Evolutionary conservation across 2,797 vertebrate genomes (phyloP).

Genomic region (Protonibea diacanthus): DNA sequence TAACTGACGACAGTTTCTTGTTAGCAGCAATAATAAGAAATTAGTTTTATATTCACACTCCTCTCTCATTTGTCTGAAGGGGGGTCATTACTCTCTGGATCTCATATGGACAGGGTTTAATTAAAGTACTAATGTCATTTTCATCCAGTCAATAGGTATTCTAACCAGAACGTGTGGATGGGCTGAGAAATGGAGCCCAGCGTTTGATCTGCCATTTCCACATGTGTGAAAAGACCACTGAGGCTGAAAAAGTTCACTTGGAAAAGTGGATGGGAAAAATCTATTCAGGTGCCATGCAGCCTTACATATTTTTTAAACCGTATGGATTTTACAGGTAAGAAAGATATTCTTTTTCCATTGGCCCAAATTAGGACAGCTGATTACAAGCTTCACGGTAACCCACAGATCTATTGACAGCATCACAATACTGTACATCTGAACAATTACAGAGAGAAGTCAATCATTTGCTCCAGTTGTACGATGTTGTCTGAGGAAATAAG

Average conservation of each 20-base stretch:
- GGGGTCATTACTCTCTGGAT: constrained; percentile 66
- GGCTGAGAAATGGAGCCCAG: constrained; percentile 48
- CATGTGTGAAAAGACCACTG: constrained; percentile 15
- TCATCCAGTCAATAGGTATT: constrained; percentile 71
- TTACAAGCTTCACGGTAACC: too few relatives aligned
- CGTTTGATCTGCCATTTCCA: constrained; percentile 57
- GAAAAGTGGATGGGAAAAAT: constrained; percentile 27
- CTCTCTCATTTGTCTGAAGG: constrained; percentile 74
- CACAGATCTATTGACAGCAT: too few relatives aligned
- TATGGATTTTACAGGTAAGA: not conserved
- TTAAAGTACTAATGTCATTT: constrained; percentile 77
- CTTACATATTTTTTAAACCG: not conserved
- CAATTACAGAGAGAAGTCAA: too few relatives aligned
- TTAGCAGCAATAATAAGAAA: constrained; percentile 49
- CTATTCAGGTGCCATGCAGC: not conserved
- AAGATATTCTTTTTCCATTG: not conserved
- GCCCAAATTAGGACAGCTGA: too few relatives aligned
- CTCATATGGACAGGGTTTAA: constrained; percentile 69
- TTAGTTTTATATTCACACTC: constrained; percentile 60
- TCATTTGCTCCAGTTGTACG: too few relatives aligned
- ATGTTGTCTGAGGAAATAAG: too few relatives aligned
- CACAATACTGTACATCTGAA: too few relatives aligned
- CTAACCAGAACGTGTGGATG: constrained; percentile 62
- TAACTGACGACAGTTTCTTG: constrained; percentile 35
- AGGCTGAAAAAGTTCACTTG: constrained; percentile 41